A percentile compares a stretch with the other conserved stretches of the same genome.
These are phyloP conservation scores for Phylloscopus collybita DNA, from an alignment of 2,797 vertebrate genomes.

Conservation along the genomic window DNA sequence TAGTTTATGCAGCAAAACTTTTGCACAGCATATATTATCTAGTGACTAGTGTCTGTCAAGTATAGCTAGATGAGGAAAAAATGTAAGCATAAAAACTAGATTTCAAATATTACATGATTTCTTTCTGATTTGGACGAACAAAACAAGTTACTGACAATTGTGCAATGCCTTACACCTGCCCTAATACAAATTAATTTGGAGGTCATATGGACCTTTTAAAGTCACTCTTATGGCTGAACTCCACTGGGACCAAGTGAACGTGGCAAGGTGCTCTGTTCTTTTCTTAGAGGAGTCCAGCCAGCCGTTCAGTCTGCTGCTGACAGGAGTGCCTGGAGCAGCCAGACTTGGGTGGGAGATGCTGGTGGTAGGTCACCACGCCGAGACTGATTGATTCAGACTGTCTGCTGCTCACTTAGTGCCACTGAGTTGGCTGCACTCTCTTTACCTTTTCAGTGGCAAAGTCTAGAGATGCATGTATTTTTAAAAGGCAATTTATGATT, in stretches of 20 bases:
- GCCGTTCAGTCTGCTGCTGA: neutral
- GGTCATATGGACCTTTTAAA: neutral
- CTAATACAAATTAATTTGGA: neutral
- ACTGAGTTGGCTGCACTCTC: neutral
- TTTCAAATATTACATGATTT: neutral
- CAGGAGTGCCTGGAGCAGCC: neutral
- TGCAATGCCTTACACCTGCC: neutral
- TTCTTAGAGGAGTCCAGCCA: neutral
- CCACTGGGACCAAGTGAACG: neutral
- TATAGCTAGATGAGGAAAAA: neutral
- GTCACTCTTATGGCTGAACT: neutral
- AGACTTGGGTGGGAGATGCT: neutral
- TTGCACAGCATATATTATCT: neutral
- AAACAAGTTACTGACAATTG: neutral
- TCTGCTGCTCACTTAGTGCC: conserved; percentile 33
- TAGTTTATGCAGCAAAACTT: neutral
- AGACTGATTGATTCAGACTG: conserved; percentile 22
- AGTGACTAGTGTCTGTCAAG: neutral
- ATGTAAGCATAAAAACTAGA: rapidly evolving
- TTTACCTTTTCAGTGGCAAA: conserved; percentile 21
- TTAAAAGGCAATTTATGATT: conserved; percentile 1
- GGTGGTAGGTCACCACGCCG: neutral
- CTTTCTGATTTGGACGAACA: neutral
- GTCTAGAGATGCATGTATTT: conserved; percentile 1
- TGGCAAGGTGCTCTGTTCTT: neutral